These are phyloP conservation scores for Aythya baeri DNA, from an alignment of 2,113 vertebrate species.

Conservation along the genomic window DNA sequence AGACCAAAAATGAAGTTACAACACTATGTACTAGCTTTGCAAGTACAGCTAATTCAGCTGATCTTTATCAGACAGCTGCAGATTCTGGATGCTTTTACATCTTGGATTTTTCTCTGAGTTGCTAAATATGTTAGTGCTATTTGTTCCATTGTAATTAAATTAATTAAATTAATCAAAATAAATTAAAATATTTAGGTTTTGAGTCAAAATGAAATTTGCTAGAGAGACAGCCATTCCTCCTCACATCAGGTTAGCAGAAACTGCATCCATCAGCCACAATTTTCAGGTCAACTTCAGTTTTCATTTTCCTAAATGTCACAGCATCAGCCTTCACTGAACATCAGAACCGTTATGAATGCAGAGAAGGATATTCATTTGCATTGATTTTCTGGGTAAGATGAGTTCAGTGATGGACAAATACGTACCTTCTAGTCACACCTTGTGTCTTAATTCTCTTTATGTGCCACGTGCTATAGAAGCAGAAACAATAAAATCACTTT, in stretches of 20 bases:
- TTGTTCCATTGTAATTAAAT: constrained; percentile 49
- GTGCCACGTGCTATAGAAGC: constrained; percentile 33
- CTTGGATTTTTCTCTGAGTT: constrained; percentile 38
- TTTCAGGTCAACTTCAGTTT: background rate
- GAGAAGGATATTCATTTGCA: background rate
- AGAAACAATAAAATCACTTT: constrained; percentile 64
- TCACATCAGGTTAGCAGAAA: background rate
- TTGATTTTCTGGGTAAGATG: background rate
- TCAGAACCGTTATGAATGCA: background rate
- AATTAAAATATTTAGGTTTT: background rate
- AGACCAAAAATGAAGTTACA: background rate
- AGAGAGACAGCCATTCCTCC: background rate
- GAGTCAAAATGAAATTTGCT: background rate
- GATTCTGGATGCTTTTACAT: constrained; percentile 12
- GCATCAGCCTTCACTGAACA: background rate
- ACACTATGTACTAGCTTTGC: background rate
- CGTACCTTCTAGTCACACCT: constrained; percentile 32
- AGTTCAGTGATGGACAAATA: constrained; percentile 34
- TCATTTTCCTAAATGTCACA: background rate
- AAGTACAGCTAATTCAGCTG: background rate
- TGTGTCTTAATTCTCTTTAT: constrained; percentile 66
- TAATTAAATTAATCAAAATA: background rate
- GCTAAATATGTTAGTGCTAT: background rate
- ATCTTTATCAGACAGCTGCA: background rate
- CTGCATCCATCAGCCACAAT: background rate